phyloP scores from a whole-genome alignment of 2,888 invertebrate genomes.

The Spatulosminthurus flaviceps region DNA sequence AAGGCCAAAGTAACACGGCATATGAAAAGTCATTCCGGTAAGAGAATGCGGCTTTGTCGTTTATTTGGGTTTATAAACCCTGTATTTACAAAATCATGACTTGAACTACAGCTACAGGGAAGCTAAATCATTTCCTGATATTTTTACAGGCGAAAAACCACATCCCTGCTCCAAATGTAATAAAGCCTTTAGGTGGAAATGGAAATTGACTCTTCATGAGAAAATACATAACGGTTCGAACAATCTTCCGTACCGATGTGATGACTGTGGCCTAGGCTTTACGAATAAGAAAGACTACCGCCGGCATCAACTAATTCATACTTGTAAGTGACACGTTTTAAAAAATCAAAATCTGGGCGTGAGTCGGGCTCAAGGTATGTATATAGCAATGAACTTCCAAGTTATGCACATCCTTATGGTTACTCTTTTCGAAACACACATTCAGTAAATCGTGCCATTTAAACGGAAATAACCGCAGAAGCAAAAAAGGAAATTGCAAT shows the following conservation, averaged over 20 bases:
- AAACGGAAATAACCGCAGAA: too few species aligned
- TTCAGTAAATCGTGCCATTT: too few species aligned
- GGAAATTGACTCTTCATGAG: slow-evolving; percentile 1
- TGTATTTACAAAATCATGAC: too few species aligned
- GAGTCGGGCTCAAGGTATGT: background rate
- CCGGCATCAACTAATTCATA: slow-evolving; percentile 6
- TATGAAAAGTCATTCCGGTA: slow-evolving; percentile 3
- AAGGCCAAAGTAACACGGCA: background rate
- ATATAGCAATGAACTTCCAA: background rate
- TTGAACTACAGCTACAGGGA: background rate
- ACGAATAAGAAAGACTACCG: slow-evolving; percentile 2
- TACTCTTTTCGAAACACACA: background rate
- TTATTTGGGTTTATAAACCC: too few species aligned
- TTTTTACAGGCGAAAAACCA: slow-evolving; percentile 2
- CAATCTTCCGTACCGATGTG: slow-evolving; percentile 13
- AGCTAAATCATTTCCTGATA: background rate
- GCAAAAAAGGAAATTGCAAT: too few species aligned
- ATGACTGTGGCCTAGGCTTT: slow-evolving; percentile 8
- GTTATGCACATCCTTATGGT: background rate
- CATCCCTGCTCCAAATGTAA: slow-evolving; percentile 4
- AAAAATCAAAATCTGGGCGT: background rate
- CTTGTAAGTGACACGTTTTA: background rate
- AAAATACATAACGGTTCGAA: slow-evolving; percentile 3
- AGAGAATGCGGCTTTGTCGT: background rate
- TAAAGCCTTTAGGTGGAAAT: slow-evolving; percentile 10